phyloP scores from a whole-genome alignment of 2,797 vertebrate genomes.

The Harpagifer antarcticus region DNA sequence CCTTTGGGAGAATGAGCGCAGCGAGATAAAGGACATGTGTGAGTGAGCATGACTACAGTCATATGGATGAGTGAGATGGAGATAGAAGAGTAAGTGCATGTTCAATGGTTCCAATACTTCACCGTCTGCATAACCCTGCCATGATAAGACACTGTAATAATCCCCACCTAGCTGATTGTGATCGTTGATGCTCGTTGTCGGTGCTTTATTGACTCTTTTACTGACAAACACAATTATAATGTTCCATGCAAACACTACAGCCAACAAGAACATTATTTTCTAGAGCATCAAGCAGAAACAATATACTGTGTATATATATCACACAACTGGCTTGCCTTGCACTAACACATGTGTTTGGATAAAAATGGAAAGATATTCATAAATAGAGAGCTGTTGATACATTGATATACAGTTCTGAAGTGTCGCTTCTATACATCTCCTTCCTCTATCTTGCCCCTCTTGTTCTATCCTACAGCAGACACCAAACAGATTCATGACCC shows the following conservation, averaged over 20 bases:
- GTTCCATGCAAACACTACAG: background rate
- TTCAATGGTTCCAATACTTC: constrained; percentile 45
- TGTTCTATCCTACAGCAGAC: constrained; percentile 11
- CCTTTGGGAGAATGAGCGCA: constrained; percentile 61
- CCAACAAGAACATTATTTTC: background rate
- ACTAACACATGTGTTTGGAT: background rate
- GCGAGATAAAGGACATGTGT: constrained; percentile 46
- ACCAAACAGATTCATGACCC: constrained; percentile 44
- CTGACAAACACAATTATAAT: constrained; percentile 28
- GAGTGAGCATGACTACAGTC: constrained; percentile 22
- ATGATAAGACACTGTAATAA: constrained; percentile 42
- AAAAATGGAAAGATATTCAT: background rate
- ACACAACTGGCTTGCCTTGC: background rate
- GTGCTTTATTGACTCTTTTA: constrained; percentile 32
- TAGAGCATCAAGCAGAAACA: constrained; percentile 5
- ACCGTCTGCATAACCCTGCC: constrained; percentile 32
- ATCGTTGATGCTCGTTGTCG: constrained; percentile 31
- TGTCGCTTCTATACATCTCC: background rate
- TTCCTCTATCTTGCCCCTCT: background rate
- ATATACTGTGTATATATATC: background rate
- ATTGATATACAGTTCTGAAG: background rate
- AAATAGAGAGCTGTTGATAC: background rate
- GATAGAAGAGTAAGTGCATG: constrained; percentile 28
- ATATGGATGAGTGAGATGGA: constrained; percentile 46
- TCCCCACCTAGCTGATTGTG: constrained; percentile 39